phyloP scores from a whole-genome alignment of 23 tunicate genomes.

The Clavelina lepadiformis region DNA sequence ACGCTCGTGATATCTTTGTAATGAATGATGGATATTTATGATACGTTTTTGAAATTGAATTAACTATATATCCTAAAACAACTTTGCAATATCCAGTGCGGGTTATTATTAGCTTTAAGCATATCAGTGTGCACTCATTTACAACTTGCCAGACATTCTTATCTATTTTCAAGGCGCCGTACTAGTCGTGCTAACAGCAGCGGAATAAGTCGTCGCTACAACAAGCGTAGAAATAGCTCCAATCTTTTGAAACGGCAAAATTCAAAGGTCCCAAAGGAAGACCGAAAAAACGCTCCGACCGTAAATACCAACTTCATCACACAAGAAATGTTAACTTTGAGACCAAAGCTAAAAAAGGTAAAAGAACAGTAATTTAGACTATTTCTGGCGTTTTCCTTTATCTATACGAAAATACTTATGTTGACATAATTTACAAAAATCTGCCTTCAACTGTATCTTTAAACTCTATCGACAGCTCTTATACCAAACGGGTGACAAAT shows the following conservation, averaged over 20 bases:
- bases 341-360: conserved; percentile 69
- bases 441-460: too few species aligned
- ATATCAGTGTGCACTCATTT: too few species aligned
- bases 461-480: too few species aligned
- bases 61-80: too few species aligned
- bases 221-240: conserved; percentile 46
- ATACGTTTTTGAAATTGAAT: conserved; percentile 1
- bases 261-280: conserved; percentile 76
- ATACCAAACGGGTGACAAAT: too few species aligned
- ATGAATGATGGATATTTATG: neutral
- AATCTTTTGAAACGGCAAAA: conserved; percentile 25
- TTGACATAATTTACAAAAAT: neutral
- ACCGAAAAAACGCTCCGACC: conserved; percentile 19
- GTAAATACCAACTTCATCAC: conserved; percentile 75
- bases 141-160: too few species aligned
- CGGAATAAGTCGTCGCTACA: conserved; percentile 59
- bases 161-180: conserved; percentile 44
- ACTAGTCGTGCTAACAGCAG: conserved; percentile 72
- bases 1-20: too few species aligned
- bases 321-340: conserved; percentile 56
- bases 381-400: too few species aligned
- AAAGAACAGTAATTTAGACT: too few species aligned
- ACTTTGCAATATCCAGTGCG: too few species aligned
- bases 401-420: too few species aligned
- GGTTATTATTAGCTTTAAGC: too few species aligned